Percentiles rank a stretch among this genome's conserved stretches.
These are phyloP conservation scores for Pachydiplax longipennis DNA, from an alignment of 2,888 invertebrate species.

Conservation along the genomic window DNA sequence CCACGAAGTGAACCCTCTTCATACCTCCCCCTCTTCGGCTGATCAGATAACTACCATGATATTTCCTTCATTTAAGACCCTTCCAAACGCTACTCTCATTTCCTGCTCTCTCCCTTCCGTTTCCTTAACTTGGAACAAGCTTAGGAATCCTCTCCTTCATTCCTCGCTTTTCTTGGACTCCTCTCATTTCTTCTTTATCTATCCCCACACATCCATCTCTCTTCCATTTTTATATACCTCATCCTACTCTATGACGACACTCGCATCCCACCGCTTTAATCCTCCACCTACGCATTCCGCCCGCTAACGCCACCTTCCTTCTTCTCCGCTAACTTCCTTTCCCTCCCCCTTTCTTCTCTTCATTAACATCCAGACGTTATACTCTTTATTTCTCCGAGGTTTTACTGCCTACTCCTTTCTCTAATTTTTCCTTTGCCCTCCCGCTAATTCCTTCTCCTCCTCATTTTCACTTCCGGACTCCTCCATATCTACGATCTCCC, in stretches of 20 bases:
- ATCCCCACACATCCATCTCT: neutral
- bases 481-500: neutral
- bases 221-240: slow-evolving; percentile 20
- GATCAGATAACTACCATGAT: neutral
- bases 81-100: neutral
- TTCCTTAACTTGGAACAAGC: neutral
- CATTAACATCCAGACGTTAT: neutral
- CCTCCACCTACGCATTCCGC: neutral
- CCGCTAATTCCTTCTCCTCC: neutral
- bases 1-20: neutral
- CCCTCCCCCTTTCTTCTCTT: neutral
- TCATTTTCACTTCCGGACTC: neutral
- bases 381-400: neutral
- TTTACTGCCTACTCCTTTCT: neutral
- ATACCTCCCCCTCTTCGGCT: neutral
- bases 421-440: neutral
- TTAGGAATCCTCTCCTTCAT: neutral
- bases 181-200: neutral
- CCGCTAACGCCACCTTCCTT: neutral
- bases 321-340: neutral
- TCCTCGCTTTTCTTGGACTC: neutral
- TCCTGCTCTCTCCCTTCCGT: neutral
- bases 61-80: neutral
- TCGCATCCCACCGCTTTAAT: neutral
- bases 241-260: neutral